Percentiles rank a stretch among this genome's conserved stretches.
These are phyloP conservation scores for Turdus rufiventris DNA, from an alignment of 2,113 vertebrate genomes.

Conservation along the genomic window DNA sequence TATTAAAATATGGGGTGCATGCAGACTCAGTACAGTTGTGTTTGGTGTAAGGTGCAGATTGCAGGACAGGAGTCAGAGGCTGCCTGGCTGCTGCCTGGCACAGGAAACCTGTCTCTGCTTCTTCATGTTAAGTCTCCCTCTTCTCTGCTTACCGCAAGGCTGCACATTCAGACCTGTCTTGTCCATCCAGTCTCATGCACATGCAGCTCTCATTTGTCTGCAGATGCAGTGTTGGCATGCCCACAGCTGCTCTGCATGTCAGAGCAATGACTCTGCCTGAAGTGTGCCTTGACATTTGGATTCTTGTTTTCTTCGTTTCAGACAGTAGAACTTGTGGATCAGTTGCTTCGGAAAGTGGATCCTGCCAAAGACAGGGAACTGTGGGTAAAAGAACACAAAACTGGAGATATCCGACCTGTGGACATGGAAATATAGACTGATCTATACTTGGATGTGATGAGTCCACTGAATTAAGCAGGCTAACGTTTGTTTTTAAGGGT, in stretches of 20 bases:
- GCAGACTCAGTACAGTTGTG: background rate
- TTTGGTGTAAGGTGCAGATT: background rate
- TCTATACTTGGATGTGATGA: background rate
- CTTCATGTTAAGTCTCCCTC: background rate
- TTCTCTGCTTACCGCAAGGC: background rate
- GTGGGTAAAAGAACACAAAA: conserved; percentile 96
- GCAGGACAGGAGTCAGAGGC: background rate
- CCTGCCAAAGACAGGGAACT: conserved; percentile 91
- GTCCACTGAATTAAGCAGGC: conserved; percentile 30
- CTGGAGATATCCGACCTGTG: conserved; percentile 90
- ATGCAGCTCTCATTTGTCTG: background rate
- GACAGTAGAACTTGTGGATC: conserved; percentile 96
- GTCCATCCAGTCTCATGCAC: fast-evolving
- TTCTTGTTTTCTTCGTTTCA: conserved; percentile 67
- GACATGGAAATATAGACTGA: conserved; percentile 90
- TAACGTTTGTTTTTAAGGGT: background rate
- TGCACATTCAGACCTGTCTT: background rate
- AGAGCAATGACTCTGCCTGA: background rate
- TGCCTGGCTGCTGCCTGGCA: background rate
- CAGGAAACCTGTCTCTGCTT: background rate
- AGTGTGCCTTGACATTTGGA: background rate
- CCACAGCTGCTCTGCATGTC: background rate
- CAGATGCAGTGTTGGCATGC: background rate
- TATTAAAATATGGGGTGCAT: fast-evolving
- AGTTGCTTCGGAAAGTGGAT: conserved; percentile 93